phyloP scores from a whole-genome alignment of 2,797 vertebrate species.

The Parauchenoglanis ngamensis region DNA sequence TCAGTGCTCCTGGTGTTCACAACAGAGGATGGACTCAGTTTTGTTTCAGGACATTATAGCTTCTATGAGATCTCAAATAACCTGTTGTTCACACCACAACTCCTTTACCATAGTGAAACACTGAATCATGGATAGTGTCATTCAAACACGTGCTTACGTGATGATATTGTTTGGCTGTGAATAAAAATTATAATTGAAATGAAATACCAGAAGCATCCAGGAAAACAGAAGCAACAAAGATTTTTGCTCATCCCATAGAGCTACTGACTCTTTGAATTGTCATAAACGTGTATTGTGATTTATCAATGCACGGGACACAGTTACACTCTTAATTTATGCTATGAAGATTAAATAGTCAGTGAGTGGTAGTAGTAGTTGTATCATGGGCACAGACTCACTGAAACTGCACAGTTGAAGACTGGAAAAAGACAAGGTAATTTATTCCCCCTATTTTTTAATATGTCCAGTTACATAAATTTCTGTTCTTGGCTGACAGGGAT shows the following conservation, averaged over 20 bases:
- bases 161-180: not conserved
- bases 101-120: not conserved
- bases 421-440: too few relatives aligned
- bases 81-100: not conserved
- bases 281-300: too few relatives aligned
- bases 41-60: not conserved
- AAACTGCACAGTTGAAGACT: too few relatives aligned
- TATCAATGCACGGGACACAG: too few relatives aligned
- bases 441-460: too few relatives aligned
- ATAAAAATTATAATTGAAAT: not conserved
- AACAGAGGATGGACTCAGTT: not conserved
- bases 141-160: not conserved
- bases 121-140: not conserved
- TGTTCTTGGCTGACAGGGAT: too few relatives aligned
- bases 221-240: too few relatives aligned
- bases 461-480: too few relatives aligned
- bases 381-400: too few relatives aligned
- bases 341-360: too few relatives aligned
- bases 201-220: not conserved
- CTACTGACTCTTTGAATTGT: not conserved
- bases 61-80: not conserved
- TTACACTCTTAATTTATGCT: too few relatives aligned
- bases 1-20: not conserved
- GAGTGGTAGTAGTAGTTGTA: too few relatives aligned
- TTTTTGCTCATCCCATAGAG: not conserved